Evolutionary conservation across 2,797 vertebrate species (phyloP), one percentile per base, ranked within the genome.

Genomic region (Megalops cyprinoides): DNA sequence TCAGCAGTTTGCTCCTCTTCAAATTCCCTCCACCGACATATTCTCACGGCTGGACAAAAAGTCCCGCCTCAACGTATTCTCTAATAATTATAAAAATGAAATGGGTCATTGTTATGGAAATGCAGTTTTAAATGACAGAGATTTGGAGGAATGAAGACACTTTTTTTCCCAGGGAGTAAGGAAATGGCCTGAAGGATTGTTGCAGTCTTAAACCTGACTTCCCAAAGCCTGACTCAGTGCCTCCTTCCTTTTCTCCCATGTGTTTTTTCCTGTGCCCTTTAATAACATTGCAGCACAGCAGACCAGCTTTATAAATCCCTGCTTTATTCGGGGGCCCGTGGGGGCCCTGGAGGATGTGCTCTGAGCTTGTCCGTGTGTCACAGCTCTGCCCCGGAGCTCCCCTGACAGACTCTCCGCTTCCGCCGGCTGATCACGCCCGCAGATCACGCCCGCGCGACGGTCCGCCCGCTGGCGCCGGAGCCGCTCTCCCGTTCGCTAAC

Each of bases 161-260:
- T 14, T 42, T 28, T 42, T 42, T 23, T 42, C 20, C 31, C 34
- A 8, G 25, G 60, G 20, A 12, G 76, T 78, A 7, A 10, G 42
- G 75, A 46, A 60, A 62, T 60, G 15, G 18, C 56, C 39, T 65
- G 10, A 28, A 62, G 39, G 55, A 48, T 62, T 42, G 18, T n/a
- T 78, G 76, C 58, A 44, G n/a, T 60, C n/a, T 48, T 62, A 78
- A 46, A 31, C 39, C 34, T 78, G 23, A 78, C 20, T 46, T 77
- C 18, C 15, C 39, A 15, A 78, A 60, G 56, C 20, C 56, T 76
- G 25, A 51, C 44, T 15, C 74, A 55, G 49, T 76, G 25, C 74
- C 34, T 46, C 18, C 49, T 51, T 15, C 25, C 42, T 20, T 44
- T 12, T 37, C 67, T 23, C 18, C 23, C 20, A 44, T 71, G n/a